A percentile compares a stretch with the other conserved stretches of the same genome.
Evolutionary conservation across 2,797 vertebrate genomes (phyloP).

Genomic region (Neoniphon sammara): DNA sequence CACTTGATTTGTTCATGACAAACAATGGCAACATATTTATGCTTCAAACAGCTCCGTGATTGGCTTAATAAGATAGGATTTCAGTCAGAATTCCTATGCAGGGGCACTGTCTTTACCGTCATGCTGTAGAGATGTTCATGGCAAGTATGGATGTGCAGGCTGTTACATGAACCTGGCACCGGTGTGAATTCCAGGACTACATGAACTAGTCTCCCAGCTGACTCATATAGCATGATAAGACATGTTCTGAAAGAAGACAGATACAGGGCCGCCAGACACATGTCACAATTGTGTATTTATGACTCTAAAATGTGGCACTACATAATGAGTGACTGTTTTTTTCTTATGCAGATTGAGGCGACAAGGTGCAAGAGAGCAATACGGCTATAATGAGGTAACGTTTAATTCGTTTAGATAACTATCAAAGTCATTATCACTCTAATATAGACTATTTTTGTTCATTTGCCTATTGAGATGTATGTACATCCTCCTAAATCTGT

Average conservation of each 20-base stretch:
- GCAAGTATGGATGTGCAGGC: constrained; percentile 41
- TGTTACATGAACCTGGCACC: constrained; percentile 59
- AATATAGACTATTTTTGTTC: not conserved
- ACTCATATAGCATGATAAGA: constrained; percentile 56
- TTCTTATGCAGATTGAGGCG: constrained; percentile 75
- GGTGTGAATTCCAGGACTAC: constrained; percentile 61
- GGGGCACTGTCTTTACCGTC: not conserved
- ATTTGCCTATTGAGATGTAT: not conserved
- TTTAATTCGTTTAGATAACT: not conserved
- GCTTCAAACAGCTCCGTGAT: constrained; percentile 1
- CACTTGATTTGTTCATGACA: too few species aligned
- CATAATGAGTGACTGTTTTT: not conserved
- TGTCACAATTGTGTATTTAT: not conserved
- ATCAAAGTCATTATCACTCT: not conserved
- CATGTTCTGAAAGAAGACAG: constrained; percentile 38
- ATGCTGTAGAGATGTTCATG: not conserved
- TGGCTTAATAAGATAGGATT: not conserved
- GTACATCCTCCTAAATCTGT: constrained; percentile 10
- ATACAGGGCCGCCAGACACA: constrained; percentile 15
- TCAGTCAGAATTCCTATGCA: not conserved
- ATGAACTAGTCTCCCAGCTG: constrained; percentile 44
- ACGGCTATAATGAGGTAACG: constrained; percentile 84
- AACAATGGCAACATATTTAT: not conserved
- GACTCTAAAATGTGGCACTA: constrained; percentile 9
- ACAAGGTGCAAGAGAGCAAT: constrained; percentile 79